These are phyloP conservation scores for Oscheius onirici DNA, from an alignment of 2,888 invertebrate genomes.

Conservation along the genomic window DNA sequence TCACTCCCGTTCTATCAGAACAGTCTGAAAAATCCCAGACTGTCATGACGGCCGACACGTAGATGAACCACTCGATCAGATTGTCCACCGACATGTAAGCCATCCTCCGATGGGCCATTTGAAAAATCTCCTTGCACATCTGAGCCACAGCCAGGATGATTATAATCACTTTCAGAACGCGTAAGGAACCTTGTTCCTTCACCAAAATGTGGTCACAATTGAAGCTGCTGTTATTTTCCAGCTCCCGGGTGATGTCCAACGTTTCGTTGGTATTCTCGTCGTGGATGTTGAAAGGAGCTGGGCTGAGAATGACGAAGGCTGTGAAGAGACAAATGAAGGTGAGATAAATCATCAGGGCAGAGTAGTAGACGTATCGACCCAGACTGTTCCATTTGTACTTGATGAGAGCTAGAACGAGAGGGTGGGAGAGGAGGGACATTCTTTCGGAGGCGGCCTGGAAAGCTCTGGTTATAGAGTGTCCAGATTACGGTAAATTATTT, in stretches of 20 bases:
- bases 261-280: constrained; percentile 32
- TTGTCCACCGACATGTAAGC: constrained; percentile 75
- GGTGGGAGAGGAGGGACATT: constrained; percentile 74
- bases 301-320: constrained; percentile 72
- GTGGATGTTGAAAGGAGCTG: constrained; percentile 63
- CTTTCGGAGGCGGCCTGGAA: constrained; percentile 72
- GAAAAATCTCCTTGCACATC: constrained; percentile 63
- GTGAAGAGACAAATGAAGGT: constrained; percentile 74
- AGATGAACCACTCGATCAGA: constrained; percentile 75
- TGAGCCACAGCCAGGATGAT: constrained; percentile 2
- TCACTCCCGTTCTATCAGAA: constrained; percentile 71
- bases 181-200: not conserved
- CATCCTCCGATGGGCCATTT: constrained; percentile 73
- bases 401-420: constrained; percentile 74
- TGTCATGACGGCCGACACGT: constrained; percentile 73
- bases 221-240: constrained; percentile 16
- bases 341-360: constrained; percentile 73
- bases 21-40: constrained; percentile 74
- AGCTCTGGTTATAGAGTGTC: too few relatives aligned
- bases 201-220: constrained; percentile 13
- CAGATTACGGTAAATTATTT: too few relatives aligned
- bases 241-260: not conserved
- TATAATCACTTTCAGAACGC: not conserved
- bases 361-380: constrained; percentile 75
- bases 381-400: constrained; percentile 75